Percentiles rank a stretch among this genome's conserved stretches.
phyloP scores from a whole-genome alignment of 2,888 invertebrate species.

The Drosophila lutescens region DNA sequence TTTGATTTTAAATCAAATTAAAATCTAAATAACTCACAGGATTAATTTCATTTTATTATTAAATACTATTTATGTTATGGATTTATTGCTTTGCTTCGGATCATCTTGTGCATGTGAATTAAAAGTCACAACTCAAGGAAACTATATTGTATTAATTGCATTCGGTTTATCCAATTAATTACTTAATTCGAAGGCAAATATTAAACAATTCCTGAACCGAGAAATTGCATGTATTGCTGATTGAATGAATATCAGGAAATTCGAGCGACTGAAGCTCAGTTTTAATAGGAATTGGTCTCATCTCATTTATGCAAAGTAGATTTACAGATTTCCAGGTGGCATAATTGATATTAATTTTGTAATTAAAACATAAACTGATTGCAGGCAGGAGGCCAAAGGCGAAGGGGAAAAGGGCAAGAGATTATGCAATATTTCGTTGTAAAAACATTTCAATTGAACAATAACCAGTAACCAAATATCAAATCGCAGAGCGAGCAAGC shows the following conservation, averaged over 20 bases:
- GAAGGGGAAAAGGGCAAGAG: neutral
- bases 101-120: too few relatives aligned
- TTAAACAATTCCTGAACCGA: neutral
- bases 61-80: neutral
- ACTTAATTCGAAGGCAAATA: neutral
- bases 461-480: slow-evolving; percentile 28
- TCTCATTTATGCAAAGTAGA: slow-evolving; percentile 30
- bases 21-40: too few relatives aligned
- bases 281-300: neutral
- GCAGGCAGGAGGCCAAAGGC: neutral
- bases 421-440: slow-evolving; percentile 27
- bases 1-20: neutral
- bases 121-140: neutral
- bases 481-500: slow-evolving; percentile 12
- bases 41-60: neutral
- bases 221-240: neutral
- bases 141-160: neutral
- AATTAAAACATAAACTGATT: slow-evolving; percentile 47
- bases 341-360: slow-evolving; percentile 53
- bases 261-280: neutral
- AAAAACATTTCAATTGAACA: slow-evolving; percentile 31
- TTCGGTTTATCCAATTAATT: slow-evolving; percentile 1
- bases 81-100: neutral
- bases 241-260: neutral
- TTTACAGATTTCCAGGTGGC: slow-evolving; percentile 21